These are phyloP conservation scores for Rhagologus leucostigma DNA, from an alignment of 2,113 vertebrate genomes.

Conservation along the genomic window DNA sequence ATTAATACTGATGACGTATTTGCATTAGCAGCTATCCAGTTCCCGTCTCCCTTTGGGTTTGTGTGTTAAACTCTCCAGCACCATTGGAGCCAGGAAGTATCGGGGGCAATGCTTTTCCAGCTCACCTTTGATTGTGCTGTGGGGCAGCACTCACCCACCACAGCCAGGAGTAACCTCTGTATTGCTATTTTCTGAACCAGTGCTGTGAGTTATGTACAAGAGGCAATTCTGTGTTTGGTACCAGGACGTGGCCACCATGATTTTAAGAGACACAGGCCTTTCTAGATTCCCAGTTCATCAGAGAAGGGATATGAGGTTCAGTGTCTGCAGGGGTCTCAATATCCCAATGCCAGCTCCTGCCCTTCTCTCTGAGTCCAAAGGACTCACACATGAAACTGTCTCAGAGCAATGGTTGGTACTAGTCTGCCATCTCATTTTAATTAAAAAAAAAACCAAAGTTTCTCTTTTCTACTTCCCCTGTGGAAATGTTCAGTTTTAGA, in stretches of 20 bases:
- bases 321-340: background rate
- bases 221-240: background rate
- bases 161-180: background rate
- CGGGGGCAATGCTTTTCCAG: background rate
- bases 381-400: background rate
- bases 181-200: background rate
- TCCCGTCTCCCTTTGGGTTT: background rate
- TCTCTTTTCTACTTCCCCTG: background rate
- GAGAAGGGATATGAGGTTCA: background rate
- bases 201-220: fast-evolving
- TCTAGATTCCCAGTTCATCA: background rate
- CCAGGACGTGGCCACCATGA: fast-evolving
- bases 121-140: background rate
- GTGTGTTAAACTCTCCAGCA: background rate
- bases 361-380: background rate
- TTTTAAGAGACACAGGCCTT: background rate
- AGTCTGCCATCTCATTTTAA: background rate
- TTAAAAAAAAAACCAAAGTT: background rate
- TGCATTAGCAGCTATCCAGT: background rate
- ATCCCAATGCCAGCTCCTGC: background rate
- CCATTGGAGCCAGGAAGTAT: background rate
- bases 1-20: background rate
- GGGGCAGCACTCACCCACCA: background rate
- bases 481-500: background rate
- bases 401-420: background rate